Conservation (phyloP, 2,888 invertebrate species). For the Brachyptera putata region DNA sequence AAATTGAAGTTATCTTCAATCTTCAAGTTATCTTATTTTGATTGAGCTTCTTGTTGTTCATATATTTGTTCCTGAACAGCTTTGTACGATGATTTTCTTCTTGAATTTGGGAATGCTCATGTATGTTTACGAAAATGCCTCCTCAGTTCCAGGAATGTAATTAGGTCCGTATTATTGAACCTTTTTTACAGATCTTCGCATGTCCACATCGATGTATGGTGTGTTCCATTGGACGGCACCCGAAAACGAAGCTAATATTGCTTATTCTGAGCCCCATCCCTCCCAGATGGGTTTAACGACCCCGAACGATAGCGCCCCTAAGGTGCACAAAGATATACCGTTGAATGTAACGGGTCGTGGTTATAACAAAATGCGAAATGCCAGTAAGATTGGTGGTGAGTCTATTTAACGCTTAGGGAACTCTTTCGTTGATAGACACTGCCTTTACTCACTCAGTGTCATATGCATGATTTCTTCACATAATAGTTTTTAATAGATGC, state of each 20-base stretch:
- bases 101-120: too few relatives aligned
- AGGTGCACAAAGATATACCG: conserved; percentile 25
- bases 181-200: conserved; percentile 58
- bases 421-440: too few relatives aligned
- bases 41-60: too few relatives aligned
- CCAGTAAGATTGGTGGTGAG: conserved; percentile 21
- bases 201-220: conserved; percentile 69
- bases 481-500: too few relatives aligned
- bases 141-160: too few relatives aligned
- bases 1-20: too few relatives aligned
- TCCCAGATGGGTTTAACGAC: conserved; percentile 37
- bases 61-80: too few relatives aligned
- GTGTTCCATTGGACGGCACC: conserved; percentile 62
- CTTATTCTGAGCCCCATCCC: conserved; percentile 46
- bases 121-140: too few relatives aligned
- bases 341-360: conserved; percentile 26
- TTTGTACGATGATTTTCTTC: too few relatives aligned
- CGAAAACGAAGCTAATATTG: conserved; percentile 45
- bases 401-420: not conserved
- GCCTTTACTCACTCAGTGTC: not conserved
- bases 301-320: conserved; percentile 22
- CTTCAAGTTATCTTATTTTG: too few relatives aligned
- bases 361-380: conserved; percentile 21
- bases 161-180: too few relatives aligned
- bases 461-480: not conserved